Evolutionary conservation across 2,888 invertebrate genomes (phyloP), one percentile per base, ranked within the genome.

Genomic region (Vanessa cardui): DNA sequence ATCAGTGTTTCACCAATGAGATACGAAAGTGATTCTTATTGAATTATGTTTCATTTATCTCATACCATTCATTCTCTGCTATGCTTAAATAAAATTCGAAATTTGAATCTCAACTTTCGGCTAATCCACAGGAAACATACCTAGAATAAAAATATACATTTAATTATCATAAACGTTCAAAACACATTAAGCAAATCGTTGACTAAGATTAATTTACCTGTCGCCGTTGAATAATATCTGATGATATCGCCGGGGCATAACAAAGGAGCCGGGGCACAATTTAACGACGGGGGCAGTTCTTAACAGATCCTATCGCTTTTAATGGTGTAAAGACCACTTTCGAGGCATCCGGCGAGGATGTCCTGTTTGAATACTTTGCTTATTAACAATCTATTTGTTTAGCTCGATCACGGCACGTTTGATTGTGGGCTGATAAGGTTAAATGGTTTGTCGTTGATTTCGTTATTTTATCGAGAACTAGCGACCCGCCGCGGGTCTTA

Each of bases 261-360:
- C 60, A 60, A 66, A 52, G 60, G 45, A 15, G 8, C 6, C 18
- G 56, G 52, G 21, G n/a, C 33, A 39, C 9, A 52, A 56, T 16
- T 54, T 54, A 33, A 56, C 33, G 18, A 12, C 31, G n/a, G 33
- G n/a, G 56, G 39, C 56, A 39, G 31, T 39, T 56, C 39, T 39
- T 60, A 60, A 65, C 54, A 61, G 65, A 65, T 65, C 18, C 46
- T 66, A 66, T 66, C 65, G 54, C 45, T 58, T 56, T 44, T 61
- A 66, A 66, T 66, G 56, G 56, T 56, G 60, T 60, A 60, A 66
- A 60, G 60, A 56, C 56, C 65, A 66, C 65, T 61, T 66, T 47
- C 33, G 33, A 52, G 16, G 54, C 54, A 21, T 66, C 61, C 65
- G 65, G 60, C 39, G 18, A 33, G 54, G 60, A 66, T 61, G 65